Evolutionary conservation across 1,140 invertebrate genomes (phyloP).

Genomic region (Cotesia chilonis): DNA sequence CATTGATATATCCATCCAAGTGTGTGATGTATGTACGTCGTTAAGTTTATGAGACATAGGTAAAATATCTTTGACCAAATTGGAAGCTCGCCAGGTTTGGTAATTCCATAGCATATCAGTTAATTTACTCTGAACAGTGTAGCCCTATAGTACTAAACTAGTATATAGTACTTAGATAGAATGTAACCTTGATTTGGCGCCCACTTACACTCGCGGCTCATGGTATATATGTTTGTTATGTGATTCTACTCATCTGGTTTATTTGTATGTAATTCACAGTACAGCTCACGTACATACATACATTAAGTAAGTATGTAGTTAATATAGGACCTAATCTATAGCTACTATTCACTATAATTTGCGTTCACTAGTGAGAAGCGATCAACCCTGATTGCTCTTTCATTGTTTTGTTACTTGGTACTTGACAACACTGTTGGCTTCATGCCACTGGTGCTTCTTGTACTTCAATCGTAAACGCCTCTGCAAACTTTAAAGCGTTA

Average conservation of each 20-base stretch:
- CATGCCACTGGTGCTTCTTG: background rate
- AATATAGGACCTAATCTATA: background rate
- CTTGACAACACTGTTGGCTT: background rate
- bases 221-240: background rate
- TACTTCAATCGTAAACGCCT: background rate
- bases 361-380: background rate
- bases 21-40: constrained; percentile 2
- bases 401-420: constrained; percentile 15
- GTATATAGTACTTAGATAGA: background rate
- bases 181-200: constrained; percentile 25
- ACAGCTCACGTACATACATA: background rate
- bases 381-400: constrained; percentile 17
- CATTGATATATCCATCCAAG: background rate
- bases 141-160: background rate
- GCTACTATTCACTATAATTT: background rate
- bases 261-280: too few species aligned
- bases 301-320: background rate
- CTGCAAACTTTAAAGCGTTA: background rate
- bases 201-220: background rate
- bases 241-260: background rate
- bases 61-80: constrained; percentile 28
- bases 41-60: background rate
- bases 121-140: constrained; percentile 21
- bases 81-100: constrained; percentile 30
- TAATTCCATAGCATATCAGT: constrained; percentile 24